These are phyloP conservation scores for Coleophora deauratella DNA, from an alignment of 2,888 invertebrate genomes.

Conservation along the genomic window DNA sequence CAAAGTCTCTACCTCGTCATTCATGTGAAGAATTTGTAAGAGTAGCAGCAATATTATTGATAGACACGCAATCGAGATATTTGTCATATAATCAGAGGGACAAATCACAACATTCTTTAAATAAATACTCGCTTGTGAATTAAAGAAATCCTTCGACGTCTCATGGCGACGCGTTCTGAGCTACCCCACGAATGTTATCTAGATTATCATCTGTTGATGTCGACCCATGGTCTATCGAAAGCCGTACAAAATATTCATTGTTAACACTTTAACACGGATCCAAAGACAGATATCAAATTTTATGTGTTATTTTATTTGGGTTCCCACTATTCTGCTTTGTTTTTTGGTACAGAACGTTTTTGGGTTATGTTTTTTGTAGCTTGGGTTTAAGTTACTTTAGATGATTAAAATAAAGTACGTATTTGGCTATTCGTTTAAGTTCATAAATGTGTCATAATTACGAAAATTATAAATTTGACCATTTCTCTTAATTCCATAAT, in stretches of 20 bases:
- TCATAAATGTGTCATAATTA: too few relatives aligned
- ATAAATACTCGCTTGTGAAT: conserved; percentile 15
- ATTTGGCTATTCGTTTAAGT: too few relatives aligned
- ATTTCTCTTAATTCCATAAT: too few relatives aligned
- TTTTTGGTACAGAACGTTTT: too few relatives aligned
- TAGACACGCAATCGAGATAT: too few relatives aligned
- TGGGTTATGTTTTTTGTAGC: too few relatives aligned
- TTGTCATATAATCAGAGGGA: conserved; percentile 5
- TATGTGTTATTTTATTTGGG: conserved; percentile 35
- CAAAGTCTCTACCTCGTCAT: not conserved
- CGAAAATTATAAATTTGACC: too few relatives aligned
- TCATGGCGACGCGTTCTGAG: conserved; percentile 19
- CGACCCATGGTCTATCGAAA: conserved; percentile 4
- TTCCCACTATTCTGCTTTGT: too few relatives aligned
- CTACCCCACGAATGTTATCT: conserved; percentile 19
- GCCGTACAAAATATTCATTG: conserved; percentile 31
- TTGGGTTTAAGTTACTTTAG: too few relatives aligned
- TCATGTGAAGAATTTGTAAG: too few relatives aligned
- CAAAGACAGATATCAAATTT: conserved; percentile 33
- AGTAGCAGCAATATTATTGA: not conserved
- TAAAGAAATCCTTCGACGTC: conserved; percentile 14
- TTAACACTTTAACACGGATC: conserved; percentile 57
- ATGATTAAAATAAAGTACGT: too few relatives aligned
- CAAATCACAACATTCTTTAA: conserved; percentile 19
- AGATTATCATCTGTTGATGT: conserved; percentile 2